phyloP scores from a whole-genome alignment of 2,113 vertebrate genomes.

The Acanthisitta chloris region DNA sequence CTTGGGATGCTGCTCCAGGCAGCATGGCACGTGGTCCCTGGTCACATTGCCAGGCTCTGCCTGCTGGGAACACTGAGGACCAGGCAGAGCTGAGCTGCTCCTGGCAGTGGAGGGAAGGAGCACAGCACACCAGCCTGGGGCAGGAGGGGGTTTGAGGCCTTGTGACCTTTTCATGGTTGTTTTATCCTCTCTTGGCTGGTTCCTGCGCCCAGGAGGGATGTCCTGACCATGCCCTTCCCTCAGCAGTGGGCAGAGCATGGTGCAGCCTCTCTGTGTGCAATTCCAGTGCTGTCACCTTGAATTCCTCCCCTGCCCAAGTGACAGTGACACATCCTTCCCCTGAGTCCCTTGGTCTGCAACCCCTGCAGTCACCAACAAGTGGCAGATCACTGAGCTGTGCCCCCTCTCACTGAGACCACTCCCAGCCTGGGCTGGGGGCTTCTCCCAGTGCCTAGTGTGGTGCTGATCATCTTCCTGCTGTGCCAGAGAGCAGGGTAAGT shows the following conservation, averaged over 20 bases:
- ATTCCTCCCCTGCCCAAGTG: not conserved
- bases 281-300: not conserved
- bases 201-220: not conserved
- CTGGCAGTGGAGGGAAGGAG: not conserved
- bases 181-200: not conserved
- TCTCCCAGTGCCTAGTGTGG: not conserved
- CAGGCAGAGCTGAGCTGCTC: not conserved
- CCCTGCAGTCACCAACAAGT: not conserved
- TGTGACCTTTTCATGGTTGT: not conserved
- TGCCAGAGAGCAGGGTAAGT: not conserved
- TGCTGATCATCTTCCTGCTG: not conserved
- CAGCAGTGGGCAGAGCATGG: rapidly evolving
- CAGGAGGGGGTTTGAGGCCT: not conserved
- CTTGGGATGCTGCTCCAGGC: not conserved
- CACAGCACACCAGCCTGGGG: rapidly evolving
- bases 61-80: too few relatives aligned
- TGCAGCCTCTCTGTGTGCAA: rapidly evolving
- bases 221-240: not conserved
- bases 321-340: not conserved
- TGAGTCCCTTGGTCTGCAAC: rapidly evolving
- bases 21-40: not conserved
- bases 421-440: not conserved
- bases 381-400: rapidly evolving
- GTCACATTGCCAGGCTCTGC: rapidly evolving
- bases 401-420: not conserved